Base-by-base conservation (phyloP, 35 echinoderm and acorn worm species). In the Ophioderma brevispina region DNA sequence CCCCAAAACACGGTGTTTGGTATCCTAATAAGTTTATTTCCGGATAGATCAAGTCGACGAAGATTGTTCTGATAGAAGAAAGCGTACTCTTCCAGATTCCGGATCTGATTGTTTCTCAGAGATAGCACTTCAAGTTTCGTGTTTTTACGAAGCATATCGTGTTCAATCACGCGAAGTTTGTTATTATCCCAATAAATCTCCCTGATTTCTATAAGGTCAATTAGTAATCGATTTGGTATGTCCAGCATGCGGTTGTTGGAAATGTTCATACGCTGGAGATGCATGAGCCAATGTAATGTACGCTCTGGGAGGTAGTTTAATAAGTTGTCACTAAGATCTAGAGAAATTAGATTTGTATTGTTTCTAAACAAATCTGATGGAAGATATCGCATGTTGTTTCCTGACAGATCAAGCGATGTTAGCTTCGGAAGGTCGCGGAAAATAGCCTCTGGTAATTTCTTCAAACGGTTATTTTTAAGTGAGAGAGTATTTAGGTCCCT, bases 261-360 rank as follows among this genome's bases (percentile, higher is more conserved):
- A 11, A 86, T 15, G 64, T 91, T 91, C 81, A 91, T 38, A 19
- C 76, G 79, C 8, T 52, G 83, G 31, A 91, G 76, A 21, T 86
- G 28, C 28, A 33, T 4, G 3, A 91, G 76, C 1, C 59, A 39
- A 19, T 59, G 82, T 14, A 91, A 85, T 23, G 40, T 52, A 35
- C 79, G 33, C 15, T 84, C 39, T 13, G 81, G 36, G 35, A 91
- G 21, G 40, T 35, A 17, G 19, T 63, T 40, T 28, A 91, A 46
- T 42, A 91, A 42, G 31, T 91, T 91, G 52, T 77, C 90, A 32
- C 90, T 84, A 1, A 86, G 3, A 43, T 91, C 90, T 32, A 91
- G 49, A 33, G 36, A 11, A 18, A 85, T 34, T 13, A 91, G 36
- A 8, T 36, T 30, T 23, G 40, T 64, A 25, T 33, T 85, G 76